A percentile compares a stretch with the other conserved stretches of the same genome.
Evolutionary conservation across 1,140 invertebrate species (phyloP).

Genomic region (Eufriesea mexicana): DNA sequence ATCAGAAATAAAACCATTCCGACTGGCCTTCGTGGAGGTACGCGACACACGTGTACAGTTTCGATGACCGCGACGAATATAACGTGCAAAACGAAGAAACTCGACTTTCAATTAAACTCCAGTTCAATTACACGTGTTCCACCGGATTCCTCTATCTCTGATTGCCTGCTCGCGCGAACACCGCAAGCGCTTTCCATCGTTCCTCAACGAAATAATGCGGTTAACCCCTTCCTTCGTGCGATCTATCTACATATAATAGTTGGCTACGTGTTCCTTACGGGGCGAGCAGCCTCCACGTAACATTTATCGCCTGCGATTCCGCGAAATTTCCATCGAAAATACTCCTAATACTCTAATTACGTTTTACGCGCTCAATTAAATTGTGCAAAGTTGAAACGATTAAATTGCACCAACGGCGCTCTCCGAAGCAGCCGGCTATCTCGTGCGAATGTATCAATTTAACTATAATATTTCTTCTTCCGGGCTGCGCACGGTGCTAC

Average conservation of each 20-base stretch:
- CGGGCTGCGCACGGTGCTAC: too few relatives aligned
- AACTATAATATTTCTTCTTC: neutral
- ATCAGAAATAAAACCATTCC: slow-evolving; percentile 49
- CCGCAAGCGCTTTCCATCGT: slow-evolving; percentile 40
- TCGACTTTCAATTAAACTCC: slow-evolving; percentile 72
- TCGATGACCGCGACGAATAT: neutral
- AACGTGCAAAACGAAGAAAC: slow-evolving; percentile 50
- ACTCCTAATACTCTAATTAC: neutral
- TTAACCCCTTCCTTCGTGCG: slow-evolving; percentile 31
- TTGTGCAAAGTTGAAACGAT: slow-evolving; percentile 11
- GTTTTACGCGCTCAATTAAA: neutral
- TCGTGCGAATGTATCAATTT: neutral
- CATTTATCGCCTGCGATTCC: neutral
- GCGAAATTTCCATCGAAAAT: slow-evolving; percentile 11
- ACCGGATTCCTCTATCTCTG: slow-evolving; percentile 36
- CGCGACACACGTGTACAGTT: neutral
- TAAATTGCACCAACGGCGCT: neutral
- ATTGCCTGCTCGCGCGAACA: slow-evolving; percentile 31
- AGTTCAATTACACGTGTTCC: slow-evolving; percentile 69
- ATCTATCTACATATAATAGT: slow-evolving; percentile 16
- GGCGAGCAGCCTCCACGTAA: neutral
- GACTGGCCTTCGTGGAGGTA: slow-evolving; percentile 38
- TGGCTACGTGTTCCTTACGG: neutral
- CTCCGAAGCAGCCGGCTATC: neutral
- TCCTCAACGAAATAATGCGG: slow-evolving; percentile 58